Base-by-base conservation (phyloP, 1,140 invertebrate genomes). In the Drosophila bocki region DNA sequence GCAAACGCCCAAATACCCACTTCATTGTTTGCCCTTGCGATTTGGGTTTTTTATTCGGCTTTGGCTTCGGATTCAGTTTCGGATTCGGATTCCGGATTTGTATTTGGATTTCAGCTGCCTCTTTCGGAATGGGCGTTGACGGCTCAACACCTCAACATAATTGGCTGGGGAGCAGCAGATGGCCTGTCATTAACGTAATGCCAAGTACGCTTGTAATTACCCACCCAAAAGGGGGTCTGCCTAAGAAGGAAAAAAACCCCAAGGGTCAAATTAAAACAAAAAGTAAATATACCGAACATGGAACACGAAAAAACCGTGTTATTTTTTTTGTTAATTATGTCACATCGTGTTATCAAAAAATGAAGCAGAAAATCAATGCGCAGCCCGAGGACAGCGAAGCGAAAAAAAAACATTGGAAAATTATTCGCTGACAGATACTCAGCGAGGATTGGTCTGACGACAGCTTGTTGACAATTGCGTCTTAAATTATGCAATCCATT, bases 131-230 rank as follows among this genome's bases (percentile, higher is more conserved):
- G 59, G 37, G 29, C 53, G 67, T 72, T 80, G 83, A 80, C 67
- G 70, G 79, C 62, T 75, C 39, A 68, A 82, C 80, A 80, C 83
- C 80, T 72, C 32, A 7, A 42, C 44, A 59, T 76, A 67, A 76
- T 65, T 51, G 62, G 61, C 42, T 50, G 44, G 41, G 51, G 44
- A 50, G 54, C 19, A 57, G 45, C 56, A 42, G 44, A 48, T 50
- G 67, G 70, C 35, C 61, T 67, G 39, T 72, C 75, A 87, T 87
- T 87, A 86, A 47, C 71, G 82, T 83, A 87, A 76, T 42, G 39
- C 22, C 68, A 37, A 51, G 51, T 17, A n/a, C 48, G 26, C 50
- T 15, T 53, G 51, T 67, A 67, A 77, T 86, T 81, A 65, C 67
- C 44, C 29, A 29, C 44, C 63, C 62, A 58, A 15, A 15, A 54